Evolutionary conservation across 2,888 invertebrate genomes (phyloP).

Genomic region (Tachystola acroxantha): DNA sequence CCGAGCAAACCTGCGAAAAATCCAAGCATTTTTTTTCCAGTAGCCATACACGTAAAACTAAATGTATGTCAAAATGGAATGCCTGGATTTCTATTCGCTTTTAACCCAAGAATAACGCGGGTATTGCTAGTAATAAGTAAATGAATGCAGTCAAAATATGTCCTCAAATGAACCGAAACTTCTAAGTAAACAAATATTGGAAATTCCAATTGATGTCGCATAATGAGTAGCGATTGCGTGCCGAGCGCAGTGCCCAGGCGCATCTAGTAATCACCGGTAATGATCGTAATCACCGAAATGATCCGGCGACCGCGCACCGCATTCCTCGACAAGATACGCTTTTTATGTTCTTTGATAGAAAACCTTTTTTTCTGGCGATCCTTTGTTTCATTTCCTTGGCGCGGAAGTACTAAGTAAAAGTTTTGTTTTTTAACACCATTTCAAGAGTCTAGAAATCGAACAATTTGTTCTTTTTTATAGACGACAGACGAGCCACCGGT

Average conservation of each 20-base stretch:
- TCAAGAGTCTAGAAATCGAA: no score
- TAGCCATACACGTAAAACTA: no score
- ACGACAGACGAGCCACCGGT: no score
- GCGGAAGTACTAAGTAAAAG: neutral
- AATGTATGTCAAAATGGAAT: no score
- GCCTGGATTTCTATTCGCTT: no score
- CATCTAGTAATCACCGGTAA: conserved; percentile 33
- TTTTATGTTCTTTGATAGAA: conserved; percentile 28
- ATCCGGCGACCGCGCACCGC: conserved; percentile 41
- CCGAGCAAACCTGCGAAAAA: no score
- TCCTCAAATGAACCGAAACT: no score
- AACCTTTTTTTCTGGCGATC: conserved; percentile 15
- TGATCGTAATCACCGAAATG: conserved; percentile 51
- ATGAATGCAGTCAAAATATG: no score
- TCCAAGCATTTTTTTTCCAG: no score
- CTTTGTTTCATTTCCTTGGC: neutral
- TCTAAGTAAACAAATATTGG: neutral
- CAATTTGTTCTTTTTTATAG: no score
- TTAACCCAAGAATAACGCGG: no score
- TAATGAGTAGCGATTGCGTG: neutral
- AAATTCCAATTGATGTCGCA: neutral
- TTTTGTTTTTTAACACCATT: neutral
- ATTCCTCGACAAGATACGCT: conserved; percentile 45
- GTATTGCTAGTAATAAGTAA: no score
- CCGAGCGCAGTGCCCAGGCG: conserved; percentile 17